phyloP scores from a whole-genome alignment of 2,888 invertebrate genomes.

The Tenodera sinensis region DNA sequence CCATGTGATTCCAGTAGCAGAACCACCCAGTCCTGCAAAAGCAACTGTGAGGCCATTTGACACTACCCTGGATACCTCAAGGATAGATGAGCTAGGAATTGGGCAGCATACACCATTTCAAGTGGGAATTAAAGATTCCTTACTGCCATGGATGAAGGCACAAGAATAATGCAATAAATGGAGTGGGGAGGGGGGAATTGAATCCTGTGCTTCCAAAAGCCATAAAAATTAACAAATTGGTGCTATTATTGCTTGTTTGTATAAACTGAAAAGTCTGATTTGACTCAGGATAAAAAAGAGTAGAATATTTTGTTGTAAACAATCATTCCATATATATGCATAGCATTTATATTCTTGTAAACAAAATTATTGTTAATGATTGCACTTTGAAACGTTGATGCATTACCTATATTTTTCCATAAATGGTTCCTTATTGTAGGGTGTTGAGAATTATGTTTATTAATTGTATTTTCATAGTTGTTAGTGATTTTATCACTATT shows the following conservation, averaged over 20 bases:
- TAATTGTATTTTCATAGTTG: too few species aligned
- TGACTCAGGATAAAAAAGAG: background rate
- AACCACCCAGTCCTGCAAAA: conserved; percentile 36
- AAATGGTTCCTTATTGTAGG: too few species aligned
- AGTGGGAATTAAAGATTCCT: conserved; percentile 38
- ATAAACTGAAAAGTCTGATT: background rate
- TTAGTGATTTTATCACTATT: too few species aligned
- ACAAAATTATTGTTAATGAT: background rate
- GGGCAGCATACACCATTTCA: conserved; percentile 42
- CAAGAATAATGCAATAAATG: background rate
- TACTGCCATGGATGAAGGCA: conserved; percentile 33
- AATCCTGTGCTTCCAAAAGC: background rate
- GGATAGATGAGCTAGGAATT: conserved; percentile 42
- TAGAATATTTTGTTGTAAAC: background rate
- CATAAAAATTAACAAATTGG: background rate
- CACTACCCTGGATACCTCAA: conserved; percentile 41
- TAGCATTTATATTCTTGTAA: background rate
- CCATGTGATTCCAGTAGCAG: conserved; percentile 43
- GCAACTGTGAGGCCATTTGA: conserved; percentile 44
- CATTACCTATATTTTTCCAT: background rate
- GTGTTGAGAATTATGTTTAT: too few species aligned
- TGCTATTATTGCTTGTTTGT: background rate
- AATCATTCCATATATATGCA: background rate
- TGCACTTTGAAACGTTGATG: background rate
- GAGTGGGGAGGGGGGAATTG: background rate